These are phyloP conservation scores for Clarias platycephalus DNA, from an alignment of 2,797 vertebrate species.

Conservation along the genomic window DNA sequence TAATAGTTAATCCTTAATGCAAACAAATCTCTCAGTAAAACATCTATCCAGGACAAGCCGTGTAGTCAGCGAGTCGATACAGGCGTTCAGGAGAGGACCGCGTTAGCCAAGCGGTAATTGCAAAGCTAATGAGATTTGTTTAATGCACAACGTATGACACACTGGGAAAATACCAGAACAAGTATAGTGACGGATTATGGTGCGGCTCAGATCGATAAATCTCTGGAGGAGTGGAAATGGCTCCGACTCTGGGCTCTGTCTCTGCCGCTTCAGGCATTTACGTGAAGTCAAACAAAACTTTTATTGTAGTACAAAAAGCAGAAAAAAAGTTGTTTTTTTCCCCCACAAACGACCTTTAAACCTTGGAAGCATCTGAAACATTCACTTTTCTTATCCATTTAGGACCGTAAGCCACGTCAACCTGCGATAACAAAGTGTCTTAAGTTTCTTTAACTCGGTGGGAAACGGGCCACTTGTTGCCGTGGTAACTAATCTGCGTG, in stretches of 20 bases:
- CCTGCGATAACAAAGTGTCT: conserved; percentile 3
- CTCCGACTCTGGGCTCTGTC: conserved; percentile 64
- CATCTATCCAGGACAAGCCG: background rate
- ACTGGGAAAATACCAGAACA: conserved; percentile 50
- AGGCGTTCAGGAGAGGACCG: background rate
- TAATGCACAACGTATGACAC: conserved; percentile 70
- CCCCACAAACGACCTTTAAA: background rate
- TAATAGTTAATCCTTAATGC: conserved; percentile 37
- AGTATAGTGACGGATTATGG: conserved; percentile 67
- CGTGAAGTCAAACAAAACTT: conserved; percentile 61
- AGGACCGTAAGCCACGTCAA: background rate
- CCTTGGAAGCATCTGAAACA: conserved; percentile 27
- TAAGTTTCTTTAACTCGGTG: conserved; percentile 48
- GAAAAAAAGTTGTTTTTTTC: background rate
- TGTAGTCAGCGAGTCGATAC: conserved; percentile 19
- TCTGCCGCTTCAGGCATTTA: conserved; percentile 70
- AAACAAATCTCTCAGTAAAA: conserved; percentile 17
- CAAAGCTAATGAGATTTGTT: conserved; percentile 70
- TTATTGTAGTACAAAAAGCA: conserved; percentile 45
- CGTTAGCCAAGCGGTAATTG: conserved; percentile 46
- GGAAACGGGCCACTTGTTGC: conserved; percentile 71
- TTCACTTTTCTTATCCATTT: background rate
- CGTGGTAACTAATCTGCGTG: conserved; percentile 80
- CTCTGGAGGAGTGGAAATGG: conserved; percentile 57
- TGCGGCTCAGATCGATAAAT: conserved; percentile 68